These are phyloP conservation scores for Volucella inanis DNA, from an alignment of 2,888 invertebrate species.

Conservation along the genomic window DNA sequence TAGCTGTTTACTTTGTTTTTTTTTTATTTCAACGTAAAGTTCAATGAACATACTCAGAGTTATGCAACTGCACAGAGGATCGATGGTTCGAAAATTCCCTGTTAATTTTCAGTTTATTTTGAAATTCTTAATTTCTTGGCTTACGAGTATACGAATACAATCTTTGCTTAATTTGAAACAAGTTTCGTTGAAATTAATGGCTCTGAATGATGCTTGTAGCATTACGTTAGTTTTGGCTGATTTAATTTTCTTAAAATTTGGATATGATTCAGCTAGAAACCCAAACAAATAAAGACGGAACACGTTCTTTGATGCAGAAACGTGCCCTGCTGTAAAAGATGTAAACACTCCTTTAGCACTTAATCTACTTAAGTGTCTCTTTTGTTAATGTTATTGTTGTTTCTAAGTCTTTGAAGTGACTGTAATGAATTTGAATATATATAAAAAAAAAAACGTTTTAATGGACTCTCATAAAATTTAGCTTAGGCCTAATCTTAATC, in stretches of 20 bases:
- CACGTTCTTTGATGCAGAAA: slow-evolving; percentile 9
- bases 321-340: too few relatives aligned
- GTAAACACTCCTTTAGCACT: too few relatives aligned
- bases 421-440: not conserved
- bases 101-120: not conserved
- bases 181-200: slow-evolving; percentile 20
- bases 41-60: slow-evolving; percentile 67
- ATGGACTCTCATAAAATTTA: slow-evolving; percentile 14
- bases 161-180: slow-evolving; percentile 24
- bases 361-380: too few relatives aligned
- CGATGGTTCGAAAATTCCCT: not conserved
- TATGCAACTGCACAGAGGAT: slow-evolving; percentile 35
- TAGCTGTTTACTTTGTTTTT: not conserved
- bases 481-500: too few relatives aligned
- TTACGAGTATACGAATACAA: not conserved
- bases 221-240: slow-evolving; percentile 30
- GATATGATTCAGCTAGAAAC: too few relatives aligned
- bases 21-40: slow-evolving; percentile 44
- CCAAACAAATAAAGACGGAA: not conserved
- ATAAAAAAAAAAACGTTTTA: not conserved
- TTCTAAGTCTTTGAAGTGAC: not conserved
- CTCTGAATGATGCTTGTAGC: not conserved
- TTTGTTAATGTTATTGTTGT: too few relatives aligned
- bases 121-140: slow-evolving; percentile 7
- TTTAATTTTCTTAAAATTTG: slow-evolving; percentile 10